Percentiles rank a stretch among this genome's conserved stretches.
Conservation (phyloP, 1,140 invertebrate genomes). For the Euwallacea similis region DNA sequence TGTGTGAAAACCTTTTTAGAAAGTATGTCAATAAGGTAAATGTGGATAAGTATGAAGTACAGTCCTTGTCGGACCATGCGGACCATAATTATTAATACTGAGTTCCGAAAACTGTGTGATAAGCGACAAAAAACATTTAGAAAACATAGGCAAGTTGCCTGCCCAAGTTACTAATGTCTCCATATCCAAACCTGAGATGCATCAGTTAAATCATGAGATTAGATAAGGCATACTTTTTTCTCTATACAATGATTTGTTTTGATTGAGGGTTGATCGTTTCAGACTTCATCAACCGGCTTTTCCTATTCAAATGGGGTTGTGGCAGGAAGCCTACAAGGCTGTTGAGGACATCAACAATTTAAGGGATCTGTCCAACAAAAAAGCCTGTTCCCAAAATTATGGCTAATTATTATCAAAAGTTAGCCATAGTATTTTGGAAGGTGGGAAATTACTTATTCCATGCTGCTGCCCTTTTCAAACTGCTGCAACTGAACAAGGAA, state of each 20-base stretch:
- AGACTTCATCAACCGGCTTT: constrained; percentile 88
- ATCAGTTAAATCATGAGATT: constrained; percentile 96
- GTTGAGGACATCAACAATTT: constrained; percentile 97
- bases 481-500: constrained; percentile 91
- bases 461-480: constrained; percentile 91
- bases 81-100: constrained; percentile 79
- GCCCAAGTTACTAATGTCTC: constrained; percentile 75
- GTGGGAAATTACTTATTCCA: constrained; percentile 98
- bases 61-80: constrained; percentile 61
- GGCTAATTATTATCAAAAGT: constrained; percentile 97
- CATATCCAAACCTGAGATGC: constrained; percentile 95
- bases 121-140: constrained; percentile 92
- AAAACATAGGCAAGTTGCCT: constrained; percentile 87
- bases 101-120: constrained; percentile 98
- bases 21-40: no score
- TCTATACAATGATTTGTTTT: neutral
- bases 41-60: no score
- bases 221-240: constrained; percentile 42
- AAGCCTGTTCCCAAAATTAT: constrained; percentile 94
- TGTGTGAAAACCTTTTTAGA: no score
- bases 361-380: constrained; percentile 95
- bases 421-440: constrained; percentile 99
- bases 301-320: constrained; percentile 98
- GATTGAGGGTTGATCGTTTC: neutral
- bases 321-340: constrained; percentile 98